Percentiles rank a stretch among this genome's conserved stretches.
Evolutionary conservation across 1,140 invertebrate species (phyloP).

Genomic region (Aphelinus certus): DNA sequence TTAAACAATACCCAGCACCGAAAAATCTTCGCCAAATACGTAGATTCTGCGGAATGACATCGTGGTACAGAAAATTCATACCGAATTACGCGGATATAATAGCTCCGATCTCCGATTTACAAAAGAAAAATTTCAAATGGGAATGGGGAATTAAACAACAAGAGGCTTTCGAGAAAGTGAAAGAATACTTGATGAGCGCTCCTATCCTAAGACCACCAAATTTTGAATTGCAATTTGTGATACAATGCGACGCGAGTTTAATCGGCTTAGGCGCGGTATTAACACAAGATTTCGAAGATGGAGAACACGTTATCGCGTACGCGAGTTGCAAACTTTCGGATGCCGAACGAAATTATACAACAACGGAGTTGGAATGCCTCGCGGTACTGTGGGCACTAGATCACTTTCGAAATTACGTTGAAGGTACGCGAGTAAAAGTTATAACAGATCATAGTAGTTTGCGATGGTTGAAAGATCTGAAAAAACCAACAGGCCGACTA

Average conservation of each 20-base stretch:
- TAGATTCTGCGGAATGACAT: conserved; percentile 61
- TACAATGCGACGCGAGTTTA: conserved; percentile 46
- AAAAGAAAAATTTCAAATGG: conserved; percentile 41
- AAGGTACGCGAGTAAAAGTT: conserved; percentile 50
- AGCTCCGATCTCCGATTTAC: conserved; percentile 48
- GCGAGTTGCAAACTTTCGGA: conserved; percentile 46
- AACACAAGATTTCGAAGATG: conserved; percentile 40
- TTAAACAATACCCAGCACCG: conserved; percentile 11
- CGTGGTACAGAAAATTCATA: conserved; percentile 62
- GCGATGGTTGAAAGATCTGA: conserved; percentile 20
- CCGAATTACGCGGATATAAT: conserved; percentile 58
- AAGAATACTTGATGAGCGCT: conserved; percentile 14
- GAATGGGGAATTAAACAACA: conserved; percentile 45
- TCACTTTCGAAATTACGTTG: background rate
- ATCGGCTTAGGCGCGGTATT: conserved; percentile 53
- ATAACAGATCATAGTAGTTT: conserved; percentile 47
- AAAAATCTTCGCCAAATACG: conserved; percentile 17
- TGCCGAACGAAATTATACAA: background rate
- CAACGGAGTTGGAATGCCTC: background rate
- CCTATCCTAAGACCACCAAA: conserved; percentile 39
- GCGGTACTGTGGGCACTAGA: background rate
- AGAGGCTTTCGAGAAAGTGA: conserved; percentile 42
- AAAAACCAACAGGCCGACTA: conserved; percentile 52
- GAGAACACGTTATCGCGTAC: conserved; percentile 52
- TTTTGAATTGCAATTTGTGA: conserved; percentile 32